Evolutionary conservation across 2,888 invertebrate species (phyloP).

Genomic region (Alviniconcha strummeri): DNA sequence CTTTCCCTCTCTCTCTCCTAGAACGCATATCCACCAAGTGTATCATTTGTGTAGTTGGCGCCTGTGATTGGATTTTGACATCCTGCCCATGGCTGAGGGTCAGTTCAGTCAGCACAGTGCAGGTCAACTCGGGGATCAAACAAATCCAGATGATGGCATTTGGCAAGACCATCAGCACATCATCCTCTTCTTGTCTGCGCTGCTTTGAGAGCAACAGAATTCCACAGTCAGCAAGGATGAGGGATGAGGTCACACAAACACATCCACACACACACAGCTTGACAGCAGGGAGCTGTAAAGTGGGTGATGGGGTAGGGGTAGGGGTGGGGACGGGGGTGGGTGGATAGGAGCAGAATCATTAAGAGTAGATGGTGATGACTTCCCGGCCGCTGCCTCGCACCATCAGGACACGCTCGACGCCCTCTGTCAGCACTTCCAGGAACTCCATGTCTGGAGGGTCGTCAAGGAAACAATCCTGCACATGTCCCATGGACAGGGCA

Average conservation of each 20-base stretch:
- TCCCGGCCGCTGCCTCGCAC: conserved; percentile 98
- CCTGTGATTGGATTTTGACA: no score
- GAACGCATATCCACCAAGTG: no score
- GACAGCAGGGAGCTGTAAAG: not conserved
- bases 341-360: not conserved
- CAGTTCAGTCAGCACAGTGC: not conserved
- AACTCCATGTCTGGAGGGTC: conserved; percentile 93
- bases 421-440: conserved; percentile 97
- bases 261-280: not conserved
- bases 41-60: no score
- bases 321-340: not conserved
- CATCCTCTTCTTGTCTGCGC: not conserved
- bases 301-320: not conserved
- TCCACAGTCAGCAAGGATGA: not conserved
- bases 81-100: not conserved
- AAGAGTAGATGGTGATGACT: conserved; percentile 98
- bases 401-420: conserved; percentile 96
- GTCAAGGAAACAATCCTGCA: not conserved
- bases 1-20: no score
- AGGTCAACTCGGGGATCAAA: not conserved
- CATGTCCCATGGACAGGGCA: no score
- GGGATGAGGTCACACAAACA: not conserved
- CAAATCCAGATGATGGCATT: not conserved
- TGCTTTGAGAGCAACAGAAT: not conserved
- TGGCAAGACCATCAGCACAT: not conserved